phyloP scores from a whole-genome alignment of 2,888 invertebrate species.

The Cephus sareptanus region DNA sequence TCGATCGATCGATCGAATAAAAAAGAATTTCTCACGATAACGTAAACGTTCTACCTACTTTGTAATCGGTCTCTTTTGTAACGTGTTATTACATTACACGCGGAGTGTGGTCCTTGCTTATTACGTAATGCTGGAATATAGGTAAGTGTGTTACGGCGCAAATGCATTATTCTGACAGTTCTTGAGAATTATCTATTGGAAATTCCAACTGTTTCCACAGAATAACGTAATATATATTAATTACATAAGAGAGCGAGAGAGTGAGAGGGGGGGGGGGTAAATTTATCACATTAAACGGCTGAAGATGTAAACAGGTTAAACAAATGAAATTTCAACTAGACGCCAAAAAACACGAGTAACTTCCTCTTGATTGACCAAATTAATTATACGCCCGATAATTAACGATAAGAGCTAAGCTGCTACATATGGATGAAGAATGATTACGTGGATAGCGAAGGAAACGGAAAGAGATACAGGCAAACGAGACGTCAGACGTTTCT shows the following conservation, averaged over 20 bases:
- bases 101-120: background rate
- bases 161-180: background rate
- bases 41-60: background rate
- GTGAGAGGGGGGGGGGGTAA: background rate
- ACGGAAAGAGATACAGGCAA: too few species aligned
- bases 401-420: too few species aligned
- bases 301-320: too few species aligned
- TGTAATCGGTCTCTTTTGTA: background rate
- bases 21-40: background rate
- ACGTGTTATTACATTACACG: background rate
- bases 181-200: background rate
- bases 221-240: background rate
- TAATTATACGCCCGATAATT: too few species aligned
- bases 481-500: too few species aligned
- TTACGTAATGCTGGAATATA: background rate
- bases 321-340: too few species aligned
- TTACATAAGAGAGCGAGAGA: background rate
- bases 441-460: too few species aligned
- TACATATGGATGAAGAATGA: too few species aligned
- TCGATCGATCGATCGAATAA: background rate
- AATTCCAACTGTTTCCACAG: background rate
- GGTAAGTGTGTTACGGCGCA: background rate
- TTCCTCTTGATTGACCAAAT: too few species aligned
- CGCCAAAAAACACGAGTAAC: too few species aligned
- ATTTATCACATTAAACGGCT: too few species aligned